Evolutionary conservation across 2,113 vertebrate genomes (phyloP).

Genomic region (Paradoxurus hermaphroditus): DNA sequence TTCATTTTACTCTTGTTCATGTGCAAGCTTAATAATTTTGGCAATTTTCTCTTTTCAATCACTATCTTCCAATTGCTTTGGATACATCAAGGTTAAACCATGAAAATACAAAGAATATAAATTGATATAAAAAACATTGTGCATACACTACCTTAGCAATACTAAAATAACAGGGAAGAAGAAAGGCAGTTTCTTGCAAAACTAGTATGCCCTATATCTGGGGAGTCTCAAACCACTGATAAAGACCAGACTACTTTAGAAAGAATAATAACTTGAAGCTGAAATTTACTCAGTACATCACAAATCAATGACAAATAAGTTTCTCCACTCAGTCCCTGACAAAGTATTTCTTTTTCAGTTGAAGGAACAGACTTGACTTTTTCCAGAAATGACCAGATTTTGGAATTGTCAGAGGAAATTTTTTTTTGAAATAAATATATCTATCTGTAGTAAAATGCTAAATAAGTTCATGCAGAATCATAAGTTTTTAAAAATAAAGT

Average conservation of each 20-base stretch:
- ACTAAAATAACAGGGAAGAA: neutral
- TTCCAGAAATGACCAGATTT: conserved; percentile 8
- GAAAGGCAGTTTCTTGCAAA: conserved; percentile 71
- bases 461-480: neutral
- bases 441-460: neutral
- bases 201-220: conserved; percentile 68
- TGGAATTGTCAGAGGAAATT: conserved; percentile 3
- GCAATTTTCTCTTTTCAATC: neutral
- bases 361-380: neutral
- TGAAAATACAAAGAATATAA: neutral
- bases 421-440: conserved; percentile 16
- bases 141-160: neutral
- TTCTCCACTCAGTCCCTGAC: neutral
- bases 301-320: conserved; percentile 69
- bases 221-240: conserved; percentile 76
- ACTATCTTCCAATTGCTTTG: conserved; percentile 4
- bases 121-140: neutral
- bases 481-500: neutral
- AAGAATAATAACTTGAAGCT: conserved; percentile 68
- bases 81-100: neutral
- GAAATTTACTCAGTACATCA: conserved; percentile 70
- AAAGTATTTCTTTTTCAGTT: conserved; percentile 45
- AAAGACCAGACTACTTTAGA: conserved; percentile 72
- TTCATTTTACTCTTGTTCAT: conserved; percentile 1
- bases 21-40: neutral